Evolutionary conservation across 2,888 invertebrate species (phyloP), one percentile per base, ranked within the genome.

Genomic region (Sesia apiformis): DNA sequence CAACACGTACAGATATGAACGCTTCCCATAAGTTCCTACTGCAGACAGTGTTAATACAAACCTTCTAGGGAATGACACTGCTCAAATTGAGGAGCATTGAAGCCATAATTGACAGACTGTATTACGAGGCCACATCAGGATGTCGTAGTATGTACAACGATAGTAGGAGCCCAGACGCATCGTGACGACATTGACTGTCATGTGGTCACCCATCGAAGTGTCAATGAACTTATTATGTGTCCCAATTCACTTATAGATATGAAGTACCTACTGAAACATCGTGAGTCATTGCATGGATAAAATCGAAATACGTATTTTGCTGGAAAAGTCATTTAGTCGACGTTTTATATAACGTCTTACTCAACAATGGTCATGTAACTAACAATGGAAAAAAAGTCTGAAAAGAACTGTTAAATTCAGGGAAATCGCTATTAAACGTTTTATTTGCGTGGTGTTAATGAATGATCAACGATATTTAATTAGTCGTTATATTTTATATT

Each of bases 221-320:
- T 81, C 83, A 81, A 74, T 76, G 84, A 82, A 79, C 81, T 73
- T 69, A 65, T 69, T 64, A 63, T 60, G 61, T 65, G 75, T 69
- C 77, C 77, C 67, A 78, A 77, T 76, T 78, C 66, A 64, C 72
- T 72, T 8, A 38, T 42, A 42, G 38, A 38, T 50, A 50, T 50
- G 50, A 5, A 49, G 49, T 50, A 23, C 46, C 46, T 46, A n/a
- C 46, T 46, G 46, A 46, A 46, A 46, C 8, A 8, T 38, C 4
- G 38, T 50, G 50, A 50, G 1, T 50, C 50, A 50, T 50, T 38
- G 3, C 8, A 42, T 42, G 7, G 42, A 42, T 42, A 42, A 42
- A 42, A 6, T 6, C 7, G 7, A 42, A 5, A 7, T 42, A 42
- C 1, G 7, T 6, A 7, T 5, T 42, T 42, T 42, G 42, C 38